Percentiles rank a stretch among this genome's conserved stretches.
Conservation (phyloP, 1,140 invertebrate species). For the Octopus bimaculoides region DNA sequence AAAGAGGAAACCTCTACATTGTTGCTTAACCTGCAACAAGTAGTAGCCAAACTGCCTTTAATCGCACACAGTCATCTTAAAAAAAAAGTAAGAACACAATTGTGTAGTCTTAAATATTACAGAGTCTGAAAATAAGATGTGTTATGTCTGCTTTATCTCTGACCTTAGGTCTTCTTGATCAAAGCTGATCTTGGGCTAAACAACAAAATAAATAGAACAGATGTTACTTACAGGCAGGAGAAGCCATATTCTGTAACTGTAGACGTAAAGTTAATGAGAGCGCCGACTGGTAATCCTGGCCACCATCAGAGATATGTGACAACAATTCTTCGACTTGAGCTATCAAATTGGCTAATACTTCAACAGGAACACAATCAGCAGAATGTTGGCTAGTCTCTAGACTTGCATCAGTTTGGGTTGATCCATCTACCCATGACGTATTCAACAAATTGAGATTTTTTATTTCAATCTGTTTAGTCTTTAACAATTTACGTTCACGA, state of each 20-base stretch:
- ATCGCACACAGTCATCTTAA: too few relatives aligned
- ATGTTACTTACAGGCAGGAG: neutral
- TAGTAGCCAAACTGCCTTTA: too few relatives aligned
- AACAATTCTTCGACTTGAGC: neutral
- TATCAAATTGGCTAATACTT: neutral
- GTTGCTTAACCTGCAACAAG: too few relatives aligned
- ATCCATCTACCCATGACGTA: neutral
- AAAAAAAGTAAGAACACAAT: too few relatives aligned
- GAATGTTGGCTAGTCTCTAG: neutral
- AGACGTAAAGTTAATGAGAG: neutral
- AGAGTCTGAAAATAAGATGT: too few relatives aligned
- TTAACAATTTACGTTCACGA: neutral
- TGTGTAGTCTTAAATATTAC: too few relatives aligned
- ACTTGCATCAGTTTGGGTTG: neutral
- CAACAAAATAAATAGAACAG: neutral
- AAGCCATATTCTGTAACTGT: neutral
- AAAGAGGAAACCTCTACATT: too few relatives aligned
- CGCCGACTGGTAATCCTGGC: neutral
- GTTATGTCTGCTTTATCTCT: too few relatives aligned
- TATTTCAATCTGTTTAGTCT: conserved; percentile 9
- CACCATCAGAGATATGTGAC: neutral
- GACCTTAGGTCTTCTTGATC: too few relatives aligned
- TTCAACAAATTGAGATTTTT: neutral
- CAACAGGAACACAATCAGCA: neutral
- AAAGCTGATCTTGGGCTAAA: too few relatives aligned